Evolutionary conservation across 1,140 invertebrate species (phyloP).

Genomic region (Sminthurinus signatus): DNA sequence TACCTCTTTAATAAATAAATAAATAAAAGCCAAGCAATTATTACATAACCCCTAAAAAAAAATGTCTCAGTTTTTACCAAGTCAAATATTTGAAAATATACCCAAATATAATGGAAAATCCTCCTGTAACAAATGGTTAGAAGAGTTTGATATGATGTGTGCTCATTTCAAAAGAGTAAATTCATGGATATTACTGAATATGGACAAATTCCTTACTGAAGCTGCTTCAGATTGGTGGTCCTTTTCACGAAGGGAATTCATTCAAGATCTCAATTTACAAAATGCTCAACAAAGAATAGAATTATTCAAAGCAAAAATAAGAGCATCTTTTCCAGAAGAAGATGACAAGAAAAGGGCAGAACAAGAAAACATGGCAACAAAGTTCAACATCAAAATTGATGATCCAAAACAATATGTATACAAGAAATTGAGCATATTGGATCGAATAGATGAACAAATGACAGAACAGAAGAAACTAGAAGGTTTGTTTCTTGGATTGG

Average conservation of each 20-base stretch:
- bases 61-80: not conserved
- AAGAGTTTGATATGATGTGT: not conserved
- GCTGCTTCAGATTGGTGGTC: constrained; percentile 2
- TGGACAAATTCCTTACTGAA: not conserved
- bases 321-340: not conserved
- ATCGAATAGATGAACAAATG: not conserved
- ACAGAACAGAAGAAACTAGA: not conserved
- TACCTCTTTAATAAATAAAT: too few species aligned
- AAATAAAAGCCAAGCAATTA: too few species aligned
- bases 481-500: not conserved
- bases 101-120: not conserved
- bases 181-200: not conserved
- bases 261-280: too few species aligned
- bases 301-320: not conserved
- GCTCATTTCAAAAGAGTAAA: not conserved
- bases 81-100: not conserved
- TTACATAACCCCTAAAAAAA: too few species aligned
- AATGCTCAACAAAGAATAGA: not conserved
- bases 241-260: too few species aligned
- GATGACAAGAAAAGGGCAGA: not conserved
- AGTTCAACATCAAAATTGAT: too few species aligned
- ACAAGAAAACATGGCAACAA: too few species aligned
- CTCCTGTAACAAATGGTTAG: not conserved
- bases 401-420: not conserved
- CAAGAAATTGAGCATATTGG: not conserved